Evolutionary conservation across 2,888 invertebrate genomes (phyloP).

Genomic region (Zele albiditarsus): DNA sequence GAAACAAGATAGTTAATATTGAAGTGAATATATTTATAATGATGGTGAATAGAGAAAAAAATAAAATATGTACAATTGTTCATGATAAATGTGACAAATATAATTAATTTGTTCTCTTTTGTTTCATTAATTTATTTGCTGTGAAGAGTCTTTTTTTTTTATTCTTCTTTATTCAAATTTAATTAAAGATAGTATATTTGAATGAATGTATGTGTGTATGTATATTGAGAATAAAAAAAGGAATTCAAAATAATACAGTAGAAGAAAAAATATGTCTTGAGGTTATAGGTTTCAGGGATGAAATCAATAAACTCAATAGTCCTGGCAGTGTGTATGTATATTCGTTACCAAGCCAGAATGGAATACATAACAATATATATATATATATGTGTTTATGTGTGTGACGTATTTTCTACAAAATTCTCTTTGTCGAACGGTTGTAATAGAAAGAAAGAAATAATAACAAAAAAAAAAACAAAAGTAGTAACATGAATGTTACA

Average conservation of each 20-base stretch:
- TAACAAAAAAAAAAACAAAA: neutral
- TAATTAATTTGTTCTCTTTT: too few relatives aligned
- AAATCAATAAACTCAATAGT: conserved; percentile 43
- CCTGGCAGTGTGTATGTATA: conserved; percentile 28
- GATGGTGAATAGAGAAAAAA: too few relatives aligned
- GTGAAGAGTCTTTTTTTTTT: too few relatives aligned
- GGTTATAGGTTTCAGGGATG: conserved; percentile 11
- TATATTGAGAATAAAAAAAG: neutral
- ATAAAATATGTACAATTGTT: too few relatives aligned
- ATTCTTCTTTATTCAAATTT: too few relatives aligned
- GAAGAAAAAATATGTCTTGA: conserved; percentile 9
- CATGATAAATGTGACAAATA: too few relatives aligned
- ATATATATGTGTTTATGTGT: neutral
- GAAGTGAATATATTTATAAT: too few relatives aligned
- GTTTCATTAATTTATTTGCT: too few relatives aligned
- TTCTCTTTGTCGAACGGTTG: neutral
- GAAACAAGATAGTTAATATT: too few relatives aligned
- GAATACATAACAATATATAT: neutral
- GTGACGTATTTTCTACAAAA: neutral
- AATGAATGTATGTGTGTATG: conserved; percentile 3
- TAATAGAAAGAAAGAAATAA: neutral
- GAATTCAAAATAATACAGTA: neutral
- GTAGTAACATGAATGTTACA: too few relatives aligned
- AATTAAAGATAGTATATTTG: too few relatives aligned
- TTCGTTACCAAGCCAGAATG: conserved; percentile 22